Base-by-base conservation (phyloP, 2,113 vertebrate species). In the Cebidichthys violaceus region DNA sequence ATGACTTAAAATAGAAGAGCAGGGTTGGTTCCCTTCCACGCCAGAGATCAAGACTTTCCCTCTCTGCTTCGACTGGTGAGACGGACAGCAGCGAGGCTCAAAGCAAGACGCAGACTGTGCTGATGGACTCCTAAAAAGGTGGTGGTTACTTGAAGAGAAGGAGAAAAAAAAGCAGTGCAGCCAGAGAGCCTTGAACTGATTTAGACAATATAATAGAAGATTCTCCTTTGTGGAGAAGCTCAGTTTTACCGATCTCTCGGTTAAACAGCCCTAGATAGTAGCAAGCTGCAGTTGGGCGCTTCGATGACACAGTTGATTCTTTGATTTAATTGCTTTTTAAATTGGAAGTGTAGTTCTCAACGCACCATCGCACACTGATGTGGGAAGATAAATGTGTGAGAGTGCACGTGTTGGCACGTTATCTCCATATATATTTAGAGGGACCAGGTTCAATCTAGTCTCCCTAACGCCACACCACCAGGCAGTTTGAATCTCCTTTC, bases 301-400 rank as follows among this genome's bases (percentile, higher is more conserved):
- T 71, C 68, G 39, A 73, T 77, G 54, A 79, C 17, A 70, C 71
- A 18, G 35, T 17, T 37, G 52, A 84, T 57, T 55, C 33, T 70
- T 64, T 61, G 33, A 64, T 31, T 75, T 80, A 85, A 90, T 89
- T 87, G 77, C 62, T 82, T 80, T 88, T 90, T 73, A 81, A 86
- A 90, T 75, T 83, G 78, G 70, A 88, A 82, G 65, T 72, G 82
- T 82, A 77, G 61, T 76, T 79, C 45, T 79, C 37, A 11, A 22
- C 24, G 64, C 72, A 55, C 50, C 62, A 13, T 27, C 4, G 55
- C 79, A 72, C 70, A 47, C 50, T 0, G 64, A 66, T 69, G 39
- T 57, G 66, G 39, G 60, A 35, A 47, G 45, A 60, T 66, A 29
- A 45, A 11, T 69, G 59, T 39, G 20, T 22, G 37, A 27, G 54